These are phyloP conservation scores for Ascidia mentula DNA, from an alignment of 23 tunicate genomes.

Conservation along the genomic window DNA sequence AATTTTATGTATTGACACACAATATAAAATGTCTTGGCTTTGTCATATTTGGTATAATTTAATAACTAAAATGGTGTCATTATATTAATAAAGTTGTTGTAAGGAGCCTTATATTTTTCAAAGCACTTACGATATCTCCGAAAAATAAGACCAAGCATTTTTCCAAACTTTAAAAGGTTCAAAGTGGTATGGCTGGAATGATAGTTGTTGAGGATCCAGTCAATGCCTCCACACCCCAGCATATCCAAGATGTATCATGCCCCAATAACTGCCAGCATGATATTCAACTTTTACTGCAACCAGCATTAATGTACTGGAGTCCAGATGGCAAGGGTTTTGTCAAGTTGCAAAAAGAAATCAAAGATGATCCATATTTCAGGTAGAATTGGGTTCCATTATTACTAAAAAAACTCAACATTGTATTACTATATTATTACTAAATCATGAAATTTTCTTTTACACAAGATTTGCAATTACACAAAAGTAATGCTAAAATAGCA, in stretches of 20 bases:
- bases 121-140: too few species aligned
- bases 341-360: slow-evolving; percentile 42
- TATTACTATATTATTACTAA: background rate
- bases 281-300: slow-evolving; percentile 67
- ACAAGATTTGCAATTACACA: too few species aligned
- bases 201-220: slow-evolving; percentile 63
- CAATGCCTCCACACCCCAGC: slow-evolving; percentile 24
- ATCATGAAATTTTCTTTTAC: background rate
- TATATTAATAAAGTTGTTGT: too few species aligned
- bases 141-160: too few species aligned
- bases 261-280: slow-evolving; percentile 74
- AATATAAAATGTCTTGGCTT: too few species aligned
- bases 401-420: background rate
- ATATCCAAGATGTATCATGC: slow-evolving; percentile 52
- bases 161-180: too few species aligned
- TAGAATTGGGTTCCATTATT: background rate
- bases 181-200: slow-evolving; percentile 77
- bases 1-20: too few species aligned
- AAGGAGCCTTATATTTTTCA: too few species aligned
- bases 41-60: too few species aligned
- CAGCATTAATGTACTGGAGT: slow-evolving; percentile 36
- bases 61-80: too few species aligned
- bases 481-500: too few species aligned
- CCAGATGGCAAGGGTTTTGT: slow-evolving; percentile 52
- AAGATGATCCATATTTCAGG: slow-evolving; percentile 55